Evolutionary conservation across 2,113 vertebrate species (phyloP), one percentile per base, ranked within the genome.

Genomic region (Hystrix cristata): DNA sequence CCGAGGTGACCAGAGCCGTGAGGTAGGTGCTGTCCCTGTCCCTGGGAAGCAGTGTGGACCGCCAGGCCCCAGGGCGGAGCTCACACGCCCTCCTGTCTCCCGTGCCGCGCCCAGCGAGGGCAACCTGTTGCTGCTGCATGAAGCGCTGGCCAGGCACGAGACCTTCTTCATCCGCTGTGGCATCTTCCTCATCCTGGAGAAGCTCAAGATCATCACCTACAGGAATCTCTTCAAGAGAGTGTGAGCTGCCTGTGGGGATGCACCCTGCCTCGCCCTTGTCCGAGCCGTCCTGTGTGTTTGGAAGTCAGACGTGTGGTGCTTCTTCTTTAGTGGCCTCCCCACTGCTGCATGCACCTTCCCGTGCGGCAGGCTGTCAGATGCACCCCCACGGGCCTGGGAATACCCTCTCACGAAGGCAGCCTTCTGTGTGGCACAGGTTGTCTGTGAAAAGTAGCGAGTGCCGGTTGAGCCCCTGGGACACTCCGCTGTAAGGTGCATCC

Each of bases 191-290:
- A 99, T 99, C 98, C 99, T 99, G 13, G 99, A 99, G 97, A 99
- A 99, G 97, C 98, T 99, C 71, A 99, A 99, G 98, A 99, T 99
- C 96, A 99, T 99, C 98, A 99, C 99, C 1, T 99, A 99, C 98
- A 99, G 99, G 97, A 99, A 99, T 98, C 99, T 99, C 94, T 99
- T 99, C 96, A 99, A 99, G 98, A 99, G 99, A 99, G 99, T 99
- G 99, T 99, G 64, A 86, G 93, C 43, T 48, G 25, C 5, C 23
- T 9, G 43, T 11, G 2, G 65, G 5, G 23, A 5, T 27, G 71
- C 5, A 13, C 25, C 12, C 43, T 48, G 13, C 46, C 72, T 21
- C 3, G 12, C 46, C 72, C 48, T 76, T 7, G 25, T 48, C 25
- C 13, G 3, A 15, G 46, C 72, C n/a, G 23, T 14, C 72, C 72